Conservation (phyloP, 2,888 invertebrate genomes). For the Archaeoteleia sp. region DNA sequence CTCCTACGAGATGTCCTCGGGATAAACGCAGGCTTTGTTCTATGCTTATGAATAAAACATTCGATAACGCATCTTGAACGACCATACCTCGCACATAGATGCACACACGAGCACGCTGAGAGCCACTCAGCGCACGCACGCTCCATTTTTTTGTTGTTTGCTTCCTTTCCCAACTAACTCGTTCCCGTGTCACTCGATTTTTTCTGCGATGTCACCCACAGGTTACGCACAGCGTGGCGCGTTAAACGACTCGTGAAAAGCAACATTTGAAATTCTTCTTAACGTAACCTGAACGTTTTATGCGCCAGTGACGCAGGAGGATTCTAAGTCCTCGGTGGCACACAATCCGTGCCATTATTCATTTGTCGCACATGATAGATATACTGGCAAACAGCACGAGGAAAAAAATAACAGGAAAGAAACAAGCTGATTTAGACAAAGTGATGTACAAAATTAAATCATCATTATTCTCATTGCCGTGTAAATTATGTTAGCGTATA, state of each 20-base stretch:
- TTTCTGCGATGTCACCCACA: conserved; percentile 50
- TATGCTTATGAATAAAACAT: conserved; percentile 74
- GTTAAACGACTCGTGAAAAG: conserved; percentile 52
- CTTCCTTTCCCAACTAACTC: conserved; percentile 32
- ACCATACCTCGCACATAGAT: conserved; percentile 57
- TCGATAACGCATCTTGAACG: conserved; percentile 72
- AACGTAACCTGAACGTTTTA: conserved; percentile 49
- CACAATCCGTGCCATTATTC: conserved; percentile 50
- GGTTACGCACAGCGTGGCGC: conserved; percentile 44
- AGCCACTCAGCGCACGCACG: conserved; percentile 32
- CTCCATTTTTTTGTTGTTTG: conserved; percentile 43
- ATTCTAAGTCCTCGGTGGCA: conserved; percentile 45
- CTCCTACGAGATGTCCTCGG: conserved; percentile 71
- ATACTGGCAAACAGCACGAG: conserved; percentile 42
- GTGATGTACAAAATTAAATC: conserved; percentile 29
- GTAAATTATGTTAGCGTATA: conserved; percentile 12
- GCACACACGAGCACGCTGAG: conserved; percentile 6
- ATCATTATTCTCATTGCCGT: too few species aligned
- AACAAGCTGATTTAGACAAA: conserved; percentile 39
- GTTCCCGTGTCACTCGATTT: conserved; percentile 51
- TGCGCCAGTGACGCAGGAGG: conserved; percentile 40
- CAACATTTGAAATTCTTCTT: conserved; percentile 49
- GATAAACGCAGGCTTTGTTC: conserved; percentile 74
- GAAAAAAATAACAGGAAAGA: conserved; percentile 29
- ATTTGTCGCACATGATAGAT: conserved; percentile 47